Percentiles rank a stretch among this genome's conserved stretches.
Evolutionary conservation across 2,113 vertebrate species (phyloP).

Genomic region (Atlantisia rogersi): DNA sequence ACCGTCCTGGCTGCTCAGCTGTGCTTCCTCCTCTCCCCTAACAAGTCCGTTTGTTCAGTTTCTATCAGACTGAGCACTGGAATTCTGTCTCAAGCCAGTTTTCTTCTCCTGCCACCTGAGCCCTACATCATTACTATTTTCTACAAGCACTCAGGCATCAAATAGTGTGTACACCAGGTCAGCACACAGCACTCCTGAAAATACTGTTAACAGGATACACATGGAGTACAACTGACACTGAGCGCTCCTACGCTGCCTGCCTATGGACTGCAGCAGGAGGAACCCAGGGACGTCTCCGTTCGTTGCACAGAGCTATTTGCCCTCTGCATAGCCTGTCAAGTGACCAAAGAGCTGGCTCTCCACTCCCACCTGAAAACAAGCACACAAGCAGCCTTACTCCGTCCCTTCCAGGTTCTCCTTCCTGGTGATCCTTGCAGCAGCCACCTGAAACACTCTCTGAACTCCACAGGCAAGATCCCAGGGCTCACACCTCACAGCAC

Average conservation of each 20-base stretch:
- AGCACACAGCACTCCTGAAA: neutral
- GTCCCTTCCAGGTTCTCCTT: neutral
- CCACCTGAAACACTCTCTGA: neutral
- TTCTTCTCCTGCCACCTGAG: neutral
- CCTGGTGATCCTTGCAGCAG: neutral
- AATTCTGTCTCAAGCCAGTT: neutral
- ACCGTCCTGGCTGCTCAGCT: neutral
- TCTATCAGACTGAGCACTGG: neutral
- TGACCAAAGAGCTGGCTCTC: neutral
- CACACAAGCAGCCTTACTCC: neutral
- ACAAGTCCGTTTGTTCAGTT: neutral
- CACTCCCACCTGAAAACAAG: neutral
- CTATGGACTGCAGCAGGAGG: neutral
- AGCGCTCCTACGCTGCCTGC: neutral
- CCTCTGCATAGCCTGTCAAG: rapidly evolving
- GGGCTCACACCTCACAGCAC: neutral
- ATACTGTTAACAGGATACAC: neutral
- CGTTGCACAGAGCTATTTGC: neutral
- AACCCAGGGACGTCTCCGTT: rapidly evolving
- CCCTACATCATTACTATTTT: neutral
- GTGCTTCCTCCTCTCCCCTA: neutral
- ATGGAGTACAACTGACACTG: rapidly evolving
- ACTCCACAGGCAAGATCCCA: neutral
- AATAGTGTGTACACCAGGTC: rapidly evolving
- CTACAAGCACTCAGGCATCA: neutral